phyloP scores from a whole-genome alignment of 2,888 invertebrate species.

The Lithosia quadra region DNA sequence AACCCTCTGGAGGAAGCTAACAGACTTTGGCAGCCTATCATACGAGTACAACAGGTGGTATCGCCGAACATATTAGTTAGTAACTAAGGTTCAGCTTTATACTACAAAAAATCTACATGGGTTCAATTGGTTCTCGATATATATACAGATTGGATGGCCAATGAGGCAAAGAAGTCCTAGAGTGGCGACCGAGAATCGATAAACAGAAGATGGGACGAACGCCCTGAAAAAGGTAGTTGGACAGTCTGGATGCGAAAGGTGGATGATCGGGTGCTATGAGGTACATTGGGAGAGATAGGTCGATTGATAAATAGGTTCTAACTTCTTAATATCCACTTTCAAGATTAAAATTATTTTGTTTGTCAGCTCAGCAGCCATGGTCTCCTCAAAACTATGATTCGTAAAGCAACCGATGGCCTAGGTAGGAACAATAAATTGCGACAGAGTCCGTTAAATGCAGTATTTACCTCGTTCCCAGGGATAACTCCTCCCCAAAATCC shows the following conservation, averaged over 20 bases:
- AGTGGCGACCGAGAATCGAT: background rate
- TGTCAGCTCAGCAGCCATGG: background rate
- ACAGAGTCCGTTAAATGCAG: background rate
- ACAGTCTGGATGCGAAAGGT: no score
- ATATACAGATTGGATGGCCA: background rate
- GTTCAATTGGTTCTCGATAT: no score
- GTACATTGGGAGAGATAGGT: background rate
- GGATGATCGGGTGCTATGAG: no score
- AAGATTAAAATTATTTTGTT: background rate
- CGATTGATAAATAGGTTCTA: background rate
- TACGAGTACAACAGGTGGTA: no score
- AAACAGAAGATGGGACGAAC: background rate
- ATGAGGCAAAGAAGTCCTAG: background rate
- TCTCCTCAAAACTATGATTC: no score
- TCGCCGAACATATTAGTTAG: no score
- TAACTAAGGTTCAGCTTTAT: no score
- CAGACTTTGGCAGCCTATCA: background rate
- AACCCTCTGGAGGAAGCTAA: background rate
- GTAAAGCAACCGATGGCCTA: no score
- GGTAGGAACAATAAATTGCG: background rate
- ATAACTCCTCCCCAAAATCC: constrained; percentile 94
- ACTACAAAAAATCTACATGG: no score
- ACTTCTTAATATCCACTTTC: no score
- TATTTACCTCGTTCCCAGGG: constrained; percentile 87
- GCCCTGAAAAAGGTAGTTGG: background rate